These are phyloP conservation scores for Lagopus muta DNA, from an alignment of 2,113 vertebrate genomes.

Conservation along the genomic window DNA sequence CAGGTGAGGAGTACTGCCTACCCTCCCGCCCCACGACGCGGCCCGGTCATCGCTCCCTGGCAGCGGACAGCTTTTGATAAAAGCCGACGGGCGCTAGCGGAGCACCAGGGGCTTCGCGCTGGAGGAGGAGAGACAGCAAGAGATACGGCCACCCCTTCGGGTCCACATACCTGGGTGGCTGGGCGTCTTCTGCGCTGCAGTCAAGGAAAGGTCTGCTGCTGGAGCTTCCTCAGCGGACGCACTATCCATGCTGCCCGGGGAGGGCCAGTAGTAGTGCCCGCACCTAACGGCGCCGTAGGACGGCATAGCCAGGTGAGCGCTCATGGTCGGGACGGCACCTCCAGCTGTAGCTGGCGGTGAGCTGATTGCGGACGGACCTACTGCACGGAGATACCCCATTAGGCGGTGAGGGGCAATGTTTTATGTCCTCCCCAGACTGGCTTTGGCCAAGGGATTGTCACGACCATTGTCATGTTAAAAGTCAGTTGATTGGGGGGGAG, in stretches of 20 bases:
- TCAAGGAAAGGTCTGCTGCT: not conserved
- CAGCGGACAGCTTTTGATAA: not conserved
- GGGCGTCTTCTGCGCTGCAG: not conserved
- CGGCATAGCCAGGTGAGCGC: conserved; percentile 5
- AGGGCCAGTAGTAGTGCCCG: conserved; percentile 18
- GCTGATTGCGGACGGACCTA: not conserved
- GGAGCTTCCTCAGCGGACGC: not conserved
- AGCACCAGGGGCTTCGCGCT: not conserved
- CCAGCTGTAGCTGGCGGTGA: not conserved
- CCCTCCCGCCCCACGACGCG: not conserved
- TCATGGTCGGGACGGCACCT: conserved; percentile 3
- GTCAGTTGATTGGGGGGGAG: conserved; percentile 19
- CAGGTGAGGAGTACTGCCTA: not conserved
- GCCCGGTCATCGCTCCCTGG: not conserved
- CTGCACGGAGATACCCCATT: not conserved
- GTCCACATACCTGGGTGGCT: not conserved
- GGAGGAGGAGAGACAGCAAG: not conserved
- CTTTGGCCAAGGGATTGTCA: conserved; percentile 1
- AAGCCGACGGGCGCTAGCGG: not conserved
- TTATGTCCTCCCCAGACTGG: conserved; percentile 31
- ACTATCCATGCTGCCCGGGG: not conserved
- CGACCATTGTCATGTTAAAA: conserved; percentile 63
- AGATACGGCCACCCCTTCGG: accelerated
- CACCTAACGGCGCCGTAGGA: not conserved
- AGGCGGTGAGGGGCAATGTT: not conserved